Evolutionary conservation across 2,113 vertebrate genomes (phyloP), one percentile per base, ranked within the genome.

Genomic region (Zeus faber): DNA sequence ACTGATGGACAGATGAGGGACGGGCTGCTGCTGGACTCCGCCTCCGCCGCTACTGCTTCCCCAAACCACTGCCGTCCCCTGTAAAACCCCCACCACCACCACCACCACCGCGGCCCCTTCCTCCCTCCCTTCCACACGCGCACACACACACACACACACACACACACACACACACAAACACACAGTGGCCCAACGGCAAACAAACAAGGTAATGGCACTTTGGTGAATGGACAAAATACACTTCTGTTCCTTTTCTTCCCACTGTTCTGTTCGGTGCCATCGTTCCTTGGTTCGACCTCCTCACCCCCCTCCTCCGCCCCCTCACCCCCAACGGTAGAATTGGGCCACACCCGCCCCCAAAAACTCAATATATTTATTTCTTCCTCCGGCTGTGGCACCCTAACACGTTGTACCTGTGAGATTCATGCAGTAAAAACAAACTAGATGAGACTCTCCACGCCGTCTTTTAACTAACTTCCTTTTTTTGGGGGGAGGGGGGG

Each of bases 281-380:
- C 49, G 26, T 57, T 29, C 63, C 74, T 49, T 4, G 16, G 3
- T 20, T 5, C 37, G 13, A 13, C 37, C 37, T 29, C 27, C 4
- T 14, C 33, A 11, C 3, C 31, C 31, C 11, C n/a, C 39, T 22
- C 39, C 41, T 14, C 11, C 33, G n/a, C 33, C 33, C 33, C 6
- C 27, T 41, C 49, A 4, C 37, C 37, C 11, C 37, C 37, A 29
- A n/a, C n/a, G n/a, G n/a, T n/a, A n/a, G n/a, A n/a, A n/a, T n/a
- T n/a, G n/a, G n/a, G n/a, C 27, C 27, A 5, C 27, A 29, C 27
- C 27, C 27, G 3, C 14, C 25, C 31, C 49, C 41, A n/a, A n/a
- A n/a, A n/a, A n/a, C n/a, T n/a, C n/a, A n/a, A 41, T 21, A 84
- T 86, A 84, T 87, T 87, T 87, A 88, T 87, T 87, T 83, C 76